Conservation (phyloP, 2,888 invertebrate species). For the Tenthredo mesomela region DNA sequence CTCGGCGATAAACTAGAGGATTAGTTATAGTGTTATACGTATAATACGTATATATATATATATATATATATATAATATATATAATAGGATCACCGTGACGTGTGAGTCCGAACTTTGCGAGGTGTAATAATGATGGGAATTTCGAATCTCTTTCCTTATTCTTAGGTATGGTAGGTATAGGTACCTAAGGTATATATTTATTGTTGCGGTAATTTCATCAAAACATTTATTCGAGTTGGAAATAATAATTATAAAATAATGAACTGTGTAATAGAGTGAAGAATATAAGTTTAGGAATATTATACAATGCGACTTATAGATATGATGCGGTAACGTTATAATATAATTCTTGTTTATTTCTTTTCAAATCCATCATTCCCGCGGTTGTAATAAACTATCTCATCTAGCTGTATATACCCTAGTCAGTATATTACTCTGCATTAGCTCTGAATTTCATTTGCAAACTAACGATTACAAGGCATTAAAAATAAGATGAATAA, state of each 20-base stretch:
- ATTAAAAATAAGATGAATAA: neutral
- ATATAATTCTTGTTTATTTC: too few relatives aligned
- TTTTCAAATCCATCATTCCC: too few relatives aligned
- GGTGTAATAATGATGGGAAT: slow-evolving; percentile 21
- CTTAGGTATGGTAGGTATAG: too few relatives aligned
- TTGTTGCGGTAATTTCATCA: too few relatives aligned
- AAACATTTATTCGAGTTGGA: too few relatives aligned
- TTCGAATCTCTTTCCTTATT: neutral
- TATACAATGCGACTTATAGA: too few relatives aligned
- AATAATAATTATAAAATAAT: neutral
- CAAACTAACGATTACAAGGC: neutral
- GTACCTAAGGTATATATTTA: too few relatives aligned
- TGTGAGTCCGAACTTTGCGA: neutral
- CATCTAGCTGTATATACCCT: neutral
- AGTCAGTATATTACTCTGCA: neutral
- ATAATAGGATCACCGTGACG: neutral
- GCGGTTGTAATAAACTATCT: too few relatives aligned
- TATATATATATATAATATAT: neutral
- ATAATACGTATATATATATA: neutral
- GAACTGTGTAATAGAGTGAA: neutral
- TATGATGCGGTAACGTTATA: neutral
- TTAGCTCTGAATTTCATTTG: neutral
- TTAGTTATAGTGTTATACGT: neutral
- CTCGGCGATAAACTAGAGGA: neutral
- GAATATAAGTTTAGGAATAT: neutral